Conservation (phyloP, 2,888 invertebrate genomes). For the Venustoraphidia nigricollis region DNA sequence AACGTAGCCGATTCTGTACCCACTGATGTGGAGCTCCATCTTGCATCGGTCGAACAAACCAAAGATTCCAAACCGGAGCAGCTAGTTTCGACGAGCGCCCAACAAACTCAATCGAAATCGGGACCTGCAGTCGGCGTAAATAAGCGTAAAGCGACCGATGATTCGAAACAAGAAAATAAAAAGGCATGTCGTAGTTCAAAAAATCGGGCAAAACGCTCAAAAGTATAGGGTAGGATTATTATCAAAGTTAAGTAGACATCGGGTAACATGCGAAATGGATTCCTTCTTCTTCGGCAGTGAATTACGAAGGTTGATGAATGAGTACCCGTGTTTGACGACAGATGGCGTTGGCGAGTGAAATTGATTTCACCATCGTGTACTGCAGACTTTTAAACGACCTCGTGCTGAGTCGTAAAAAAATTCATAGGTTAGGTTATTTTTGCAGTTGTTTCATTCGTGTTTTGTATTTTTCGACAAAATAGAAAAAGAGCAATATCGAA, state of each 20-base stretch:
- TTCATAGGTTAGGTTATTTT: no score
- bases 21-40: neutral
- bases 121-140: neutral
- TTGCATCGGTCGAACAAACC: neutral
- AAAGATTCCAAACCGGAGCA: neutral
- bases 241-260: no score
- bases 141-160: slow-evolving; percentile 1
- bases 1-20: slow-evolving; percentile 6
- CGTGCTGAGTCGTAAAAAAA: no score
- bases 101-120: neutral
- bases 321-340: no score
- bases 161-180: slow-evolving; percentile 17
- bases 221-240: slow-evolving; percentile 16
- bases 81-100: neutral
- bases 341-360: no score
- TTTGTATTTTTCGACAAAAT: no score
- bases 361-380: no score
- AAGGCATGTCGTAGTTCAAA: slow-evolving; percentile 23
- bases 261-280: neutral
- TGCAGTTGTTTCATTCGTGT: no score
- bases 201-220: slow-evolving; percentile 24
- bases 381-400: no score
- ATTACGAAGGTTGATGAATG: no score
- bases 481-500: no score
- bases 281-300: neutral